Evolutionary conservation across 2,888 invertebrate species (phyloP).

Genomic region (Drosophila anomalata): DNA sequence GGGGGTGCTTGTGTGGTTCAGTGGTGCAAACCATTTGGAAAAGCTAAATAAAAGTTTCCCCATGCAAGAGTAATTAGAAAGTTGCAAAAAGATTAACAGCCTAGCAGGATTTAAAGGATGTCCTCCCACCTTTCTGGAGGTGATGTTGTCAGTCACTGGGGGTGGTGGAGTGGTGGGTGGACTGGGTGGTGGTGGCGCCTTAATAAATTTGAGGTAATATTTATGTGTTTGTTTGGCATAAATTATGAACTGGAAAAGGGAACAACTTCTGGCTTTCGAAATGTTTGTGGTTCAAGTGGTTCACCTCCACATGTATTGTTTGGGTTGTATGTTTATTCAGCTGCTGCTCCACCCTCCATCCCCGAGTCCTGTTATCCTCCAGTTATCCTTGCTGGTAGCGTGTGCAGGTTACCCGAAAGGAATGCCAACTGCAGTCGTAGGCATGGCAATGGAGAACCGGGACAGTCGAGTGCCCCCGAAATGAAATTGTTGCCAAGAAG

Average conservation of each 20-base stretch:
- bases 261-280: slow-evolving; percentile 48
- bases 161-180: slow-evolving; percentile 1
- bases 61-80: slow-evolving; percentile 82
- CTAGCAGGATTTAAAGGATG: slow-evolving; percentile 17
- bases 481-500: slow-evolving; percentile 78
- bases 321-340: slow-evolving; percentile 31
- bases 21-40: slow-evolving; percentile 58
- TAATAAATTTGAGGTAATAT: slow-evolving; percentile 64
- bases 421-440: slow-evolving; percentile 37
- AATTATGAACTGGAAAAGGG: slow-evolving; percentile 50
- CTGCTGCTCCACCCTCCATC: slow-evolving; percentile 9
- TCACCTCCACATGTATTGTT: slow-evolving; percentile 17
- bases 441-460: slow-evolving; percentile 29
- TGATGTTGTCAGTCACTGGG: slow-evolving; percentile 16
- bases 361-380: neutral
- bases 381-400: slow-evolving; percentile 37
- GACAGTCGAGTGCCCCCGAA: slow-evolving; percentile 57
- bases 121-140: neutral
- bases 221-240: slow-evolving; percentile 44
- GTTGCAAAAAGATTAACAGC: slow-evolving; percentile 80
- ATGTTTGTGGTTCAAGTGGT: slow-evolving; percentile 68
- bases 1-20: slow-evolving; percentile 34
- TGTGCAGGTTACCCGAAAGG: slow-evolving; percentile 43
- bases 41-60: slow-evolving; percentile 44
- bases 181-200: slow-evolving; percentile 24